Evolutionary conservation across 1,140 invertebrate species (phyloP), one percentile per base, ranked within the genome.

Genomic region (Drosophila sproati): DNA sequence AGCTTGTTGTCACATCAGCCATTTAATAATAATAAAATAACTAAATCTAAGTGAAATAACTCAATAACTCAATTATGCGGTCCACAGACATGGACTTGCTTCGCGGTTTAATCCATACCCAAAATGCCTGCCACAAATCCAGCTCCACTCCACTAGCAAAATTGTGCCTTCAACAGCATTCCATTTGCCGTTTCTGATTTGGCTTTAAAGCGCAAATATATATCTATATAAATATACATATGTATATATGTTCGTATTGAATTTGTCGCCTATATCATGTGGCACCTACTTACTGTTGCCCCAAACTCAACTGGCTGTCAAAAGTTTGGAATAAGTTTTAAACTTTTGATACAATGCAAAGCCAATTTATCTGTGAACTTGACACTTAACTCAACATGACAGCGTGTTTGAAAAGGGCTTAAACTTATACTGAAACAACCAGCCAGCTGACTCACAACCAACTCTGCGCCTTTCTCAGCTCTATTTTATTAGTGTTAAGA

Each of bases 51-150:
- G 80, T 63, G 69, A 85, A 85, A 85, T 89, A 88, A 88, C 85
- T 89, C 77, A 85, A 85, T 89, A 88, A 88, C 85, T 89, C 77
- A 89, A 88, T 89, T 88, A 88, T 64, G 74, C 37, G 72, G 62
- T 45, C 62, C 34, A 41, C 68, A 72, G 62, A 59, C 67, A 47
- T 64, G n/a, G 43, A 8, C 37, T 37, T 43, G 61, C 43, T 48
- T 51, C 61, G 50, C 32, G 56, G 34, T 55, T 34, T 10, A 6
- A n/a, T 8, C 28, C 3, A 2, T 4, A 12, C 6, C n/a, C 2
- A 20, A 20, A 20, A 20, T 20, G 20, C 20, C 20, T 20, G 20
- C 31, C 57, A 47, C 31, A 28, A 37, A 8, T n/a, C 3, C 31
- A 2, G 31, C 0, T 31, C 28, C 4, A 6, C 20, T n/a, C 31